These are phyloP conservation scores for Terebella lapidaria DNA, from an alignment of 2,888 invertebrate species.

Conservation along the genomic window DNA sequence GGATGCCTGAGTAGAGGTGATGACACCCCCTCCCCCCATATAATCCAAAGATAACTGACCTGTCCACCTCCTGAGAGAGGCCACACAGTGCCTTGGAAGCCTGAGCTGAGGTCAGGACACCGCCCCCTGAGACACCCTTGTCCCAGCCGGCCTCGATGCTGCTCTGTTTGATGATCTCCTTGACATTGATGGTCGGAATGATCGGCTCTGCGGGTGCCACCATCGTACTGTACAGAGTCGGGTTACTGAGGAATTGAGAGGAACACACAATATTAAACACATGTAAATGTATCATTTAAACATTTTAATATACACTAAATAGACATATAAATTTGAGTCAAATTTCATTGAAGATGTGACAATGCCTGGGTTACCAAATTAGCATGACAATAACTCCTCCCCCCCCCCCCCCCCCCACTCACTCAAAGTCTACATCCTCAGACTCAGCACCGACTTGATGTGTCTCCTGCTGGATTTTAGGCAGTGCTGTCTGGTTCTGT, in stretches of 20 bases:
- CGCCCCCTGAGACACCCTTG: constrained; percentile 53
- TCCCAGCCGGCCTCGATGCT: constrained; percentile 57
- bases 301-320: background rate
- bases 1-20: too few species aligned
- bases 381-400: too few species aligned
- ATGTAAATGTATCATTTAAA: background rate
- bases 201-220: constrained; percentile 49
- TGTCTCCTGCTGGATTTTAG: constrained; percentile 33
- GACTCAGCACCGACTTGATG: background rate
- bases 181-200: constrained; percentile 62
- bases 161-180: constrained; percentile 64
- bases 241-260: background rate
- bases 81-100: constrained; percentile 86
- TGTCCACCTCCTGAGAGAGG: constrained; percentile 82
- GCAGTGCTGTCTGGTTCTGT: constrained; percentile 51
- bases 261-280: background rate
- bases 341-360: too few species aligned
- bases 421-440: constrained; percentile 6
- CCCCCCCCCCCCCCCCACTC: too few species aligned
- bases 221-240: constrained; percentile 30
- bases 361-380: too few species aligned
- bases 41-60: too few species aligned
- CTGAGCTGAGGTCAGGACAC: constrained; percentile 61
- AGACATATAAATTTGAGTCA: too few species aligned
- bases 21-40: too few species aligned